These are phyloP conservation scores for Anniella stebbinsi DNA, from an alignment of 2,797 vertebrate genomes.

Conservation along the genomic window DNA sequence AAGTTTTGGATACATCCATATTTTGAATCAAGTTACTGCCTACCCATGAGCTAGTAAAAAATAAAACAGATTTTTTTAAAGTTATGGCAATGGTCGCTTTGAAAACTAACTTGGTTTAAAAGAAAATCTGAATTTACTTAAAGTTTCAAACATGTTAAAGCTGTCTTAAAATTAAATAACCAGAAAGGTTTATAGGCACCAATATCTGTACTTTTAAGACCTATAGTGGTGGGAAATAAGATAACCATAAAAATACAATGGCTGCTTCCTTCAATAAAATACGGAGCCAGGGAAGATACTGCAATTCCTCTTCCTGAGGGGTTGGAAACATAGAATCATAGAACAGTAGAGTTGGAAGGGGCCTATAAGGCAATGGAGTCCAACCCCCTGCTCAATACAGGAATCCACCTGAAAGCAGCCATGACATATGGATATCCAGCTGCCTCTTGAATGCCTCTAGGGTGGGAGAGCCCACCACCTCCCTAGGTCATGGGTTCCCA, in stretches of 20 bases:
- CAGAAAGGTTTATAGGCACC: neutral
- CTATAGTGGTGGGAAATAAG: neutral
- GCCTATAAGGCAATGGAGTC: no score
- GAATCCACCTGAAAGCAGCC: no score
- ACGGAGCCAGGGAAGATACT: no score
- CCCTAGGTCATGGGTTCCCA: no score
- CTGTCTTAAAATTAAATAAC: neutral
- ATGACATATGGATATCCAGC: no score
- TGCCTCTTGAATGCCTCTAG: no score
- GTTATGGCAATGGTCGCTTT: neutral
- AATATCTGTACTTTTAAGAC: neutral
- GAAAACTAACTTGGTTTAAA: neutral
- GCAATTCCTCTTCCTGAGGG: neutral
- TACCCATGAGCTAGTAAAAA: neutral
- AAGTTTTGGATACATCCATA: neutral
- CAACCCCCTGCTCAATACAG: no score
- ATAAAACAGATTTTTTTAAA: neutral
- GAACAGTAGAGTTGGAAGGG: no score
- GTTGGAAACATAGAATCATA: no score
- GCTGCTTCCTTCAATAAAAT: neutral
- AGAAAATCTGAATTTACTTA: neutral
- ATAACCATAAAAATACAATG: neutral
- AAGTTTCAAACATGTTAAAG: neutral
- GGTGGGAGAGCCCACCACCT: no score
- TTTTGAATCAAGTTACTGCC: neutral